Percentiles rank a stretch among this genome's conserved stretches.
Conservation (phyloP, 2,113 vertebrate genomes). For the Macrotus californicus region DNA sequence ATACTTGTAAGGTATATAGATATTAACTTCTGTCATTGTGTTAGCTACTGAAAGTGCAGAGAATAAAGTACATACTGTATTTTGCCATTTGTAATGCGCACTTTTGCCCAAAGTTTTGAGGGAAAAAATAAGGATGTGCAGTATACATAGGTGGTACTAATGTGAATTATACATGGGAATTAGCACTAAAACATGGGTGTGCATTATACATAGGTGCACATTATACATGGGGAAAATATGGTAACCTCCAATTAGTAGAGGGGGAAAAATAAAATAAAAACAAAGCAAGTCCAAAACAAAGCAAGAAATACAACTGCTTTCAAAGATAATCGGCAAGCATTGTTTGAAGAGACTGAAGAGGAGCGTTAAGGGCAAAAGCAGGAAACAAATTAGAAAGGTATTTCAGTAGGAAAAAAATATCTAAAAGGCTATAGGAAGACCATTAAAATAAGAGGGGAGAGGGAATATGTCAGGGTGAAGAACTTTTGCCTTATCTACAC, state of each 20-base stretch:
- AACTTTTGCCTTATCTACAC: neutral
- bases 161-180: too few species aligned
- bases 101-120: too few species aligned
- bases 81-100: too few species aligned
- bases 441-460: neutral
- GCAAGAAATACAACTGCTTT: neutral
- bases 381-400: slow-evolving; percentile 9
- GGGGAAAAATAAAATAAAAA: neutral
- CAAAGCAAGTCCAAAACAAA: slow-evolving; percentile 17
- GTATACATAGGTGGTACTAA: too few species aligned
- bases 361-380: neutral
- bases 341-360: neutral
- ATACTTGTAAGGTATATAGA: neutral
- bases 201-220: too few species aligned
- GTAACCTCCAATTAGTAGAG: neutral
- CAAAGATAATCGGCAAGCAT: neutral
- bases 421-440: neutral
- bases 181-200: too few species aligned
- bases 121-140: too few species aligned
- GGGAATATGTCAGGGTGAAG: neutral
- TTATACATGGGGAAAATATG: too few species aligned
- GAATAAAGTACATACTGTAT: neutral
- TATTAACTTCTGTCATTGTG: neutral
- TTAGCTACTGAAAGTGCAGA: neutral
- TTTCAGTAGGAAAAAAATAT: neutral